Evolutionary conservation across 2,113 vertebrate genomes (phyloP), one percentile per base, ranked within the genome.

Genomic region (Sciurus niger): DNA sequence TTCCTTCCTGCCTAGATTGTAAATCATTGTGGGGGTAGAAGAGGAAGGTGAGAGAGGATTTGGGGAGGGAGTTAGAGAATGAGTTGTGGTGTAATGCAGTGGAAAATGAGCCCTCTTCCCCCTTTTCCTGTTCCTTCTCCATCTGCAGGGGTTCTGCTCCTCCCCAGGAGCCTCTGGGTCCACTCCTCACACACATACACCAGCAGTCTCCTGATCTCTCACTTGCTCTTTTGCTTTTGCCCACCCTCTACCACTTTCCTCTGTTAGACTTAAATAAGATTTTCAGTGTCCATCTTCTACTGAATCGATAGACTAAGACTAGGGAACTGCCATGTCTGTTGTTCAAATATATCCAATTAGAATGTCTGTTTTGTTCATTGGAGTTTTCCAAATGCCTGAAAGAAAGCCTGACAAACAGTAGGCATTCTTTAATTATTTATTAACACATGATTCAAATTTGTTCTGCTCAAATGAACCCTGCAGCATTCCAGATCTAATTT

Each of bases 361-460:
- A 88, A 84, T 51, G 34, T 65, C 67, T 46, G 8, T 94, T 94
- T 93, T 96, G 60, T 58, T 88, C 51, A 88, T 14, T 60, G 67
- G 60, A 88, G 86, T 76, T 70, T 94, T 55, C 53, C 65, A 91
- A 60, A 18, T 72, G 30, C 22, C 76, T 88, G 13, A 18, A 68
- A 67, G 79, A 89, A 46, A 97, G 25, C 92, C 63, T 84, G 30
- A 11, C 30, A 22, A 18, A 37, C 8, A 9, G 37, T 18, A 68
- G 30, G 2, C 30, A 88, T 91, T 74, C 72, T 90, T 90, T n/a
- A 84, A 92, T 70, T 90, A 82, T 73, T 53, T 93, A 20, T 25
- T 65, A 85, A 60, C 28, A 70, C 90, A 78, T 78, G n/a, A 11
- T 84, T 87, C 60, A 46, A 28, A 70, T 80, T 25, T 76, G 37